Base-by-base conservation (phyloP, 1,140 invertebrate genomes). In the Samia ricini region DNA sequence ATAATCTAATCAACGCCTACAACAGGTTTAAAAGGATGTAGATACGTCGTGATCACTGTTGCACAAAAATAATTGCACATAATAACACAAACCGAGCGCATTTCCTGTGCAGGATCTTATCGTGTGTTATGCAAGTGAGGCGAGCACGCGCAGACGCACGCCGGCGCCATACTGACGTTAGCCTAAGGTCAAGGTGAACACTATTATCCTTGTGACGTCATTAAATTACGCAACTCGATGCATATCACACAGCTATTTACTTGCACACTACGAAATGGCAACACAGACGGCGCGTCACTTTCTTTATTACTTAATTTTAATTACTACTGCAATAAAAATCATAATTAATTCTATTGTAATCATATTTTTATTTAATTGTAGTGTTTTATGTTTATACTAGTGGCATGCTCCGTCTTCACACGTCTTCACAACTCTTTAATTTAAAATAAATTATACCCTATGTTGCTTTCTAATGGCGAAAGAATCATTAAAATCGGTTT, bases 151-250 rank as follows among this genome's bases (percentile, higher is more conserved):
- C 76, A 68, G 74, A 71, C 75, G 70, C 60, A 54, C 61, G 56
- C 60, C 23, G 70, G 74, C 79, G 70, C 70, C 72, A 60, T 21
- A 26, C 66, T 74, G 74, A 79, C 79, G 74, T 74, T 79, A 78
- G 73, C 68, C 69, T 79, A 82, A 82, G 77, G 77, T 79, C 77
- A 82, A 80, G 79, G 79, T 73, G 65, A 72, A 15, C 33, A 72
- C 70, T 79, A 78, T 82, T 79, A 82, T 82, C 79, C 79, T 82
- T 82, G 72, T 79, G 72, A 79, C 74, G 77, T 74, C 79, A 81
- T 56, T 29, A 55, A 60, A 68, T 82, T 77, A 71, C 74, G 73
- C 71, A 78, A 76, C 64, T 61, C 60, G 62, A 64, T 66, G 69
- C 72, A 69, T 58, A 61, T 65, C 63, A 71, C 58, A 12, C 50